phyloP scores from a whole-genome alignment of 1,140 invertebrate genomes.

The Calosoma granatense region DNA sequence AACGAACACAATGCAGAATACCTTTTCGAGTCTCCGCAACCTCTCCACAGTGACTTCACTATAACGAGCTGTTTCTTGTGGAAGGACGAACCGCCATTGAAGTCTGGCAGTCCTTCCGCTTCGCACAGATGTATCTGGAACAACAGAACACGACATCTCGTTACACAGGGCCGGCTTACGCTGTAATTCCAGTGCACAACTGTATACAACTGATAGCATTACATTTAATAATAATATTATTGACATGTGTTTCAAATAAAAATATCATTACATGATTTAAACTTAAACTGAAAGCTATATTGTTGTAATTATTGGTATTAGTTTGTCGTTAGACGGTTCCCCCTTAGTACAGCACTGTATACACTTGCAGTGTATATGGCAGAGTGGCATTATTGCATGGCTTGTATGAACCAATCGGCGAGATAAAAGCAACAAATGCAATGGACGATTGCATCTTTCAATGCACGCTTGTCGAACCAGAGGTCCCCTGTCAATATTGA shows the following conservation, averaged over 20 bases:
- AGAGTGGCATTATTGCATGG: constrained; percentile 12
- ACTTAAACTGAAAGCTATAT: too few species aligned
- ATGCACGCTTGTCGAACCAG: constrained; percentile 10
- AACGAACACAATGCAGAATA: constrained; percentile 23
- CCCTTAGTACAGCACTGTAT: too few species aligned
- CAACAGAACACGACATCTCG: too few species aligned
- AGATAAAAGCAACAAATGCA: constrained; percentile 18
- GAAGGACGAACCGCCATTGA: constrained; percentile 45
- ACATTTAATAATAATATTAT: constrained; percentile 13
- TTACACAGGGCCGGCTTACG: too few species aligned
- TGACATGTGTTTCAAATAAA: not conserved
- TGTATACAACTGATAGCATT: too few species aligned
- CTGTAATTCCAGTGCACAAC: too few species aligned
- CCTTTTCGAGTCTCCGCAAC: constrained; percentile 56
- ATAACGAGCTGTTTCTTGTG: constrained; percentile 57
- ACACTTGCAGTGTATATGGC: too few species aligned
- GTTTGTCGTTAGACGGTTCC: too few species aligned
- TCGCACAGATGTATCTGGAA: constrained; percentile 62
- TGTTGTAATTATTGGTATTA: too few species aligned
- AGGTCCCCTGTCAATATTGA: constrained; percentile 14
- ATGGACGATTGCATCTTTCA: constrained; percentile 16
- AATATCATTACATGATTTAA: too few species aligned
- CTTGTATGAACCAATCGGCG: constrained; percentile 13
- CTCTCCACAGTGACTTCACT: constrained; percentile 61
- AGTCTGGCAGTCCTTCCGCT: constrained; percentile 57